phyloP scores from a whole-genome alignment of 2,797 vertebrate genomes.

The Aulostomus chinensis region DNA sequence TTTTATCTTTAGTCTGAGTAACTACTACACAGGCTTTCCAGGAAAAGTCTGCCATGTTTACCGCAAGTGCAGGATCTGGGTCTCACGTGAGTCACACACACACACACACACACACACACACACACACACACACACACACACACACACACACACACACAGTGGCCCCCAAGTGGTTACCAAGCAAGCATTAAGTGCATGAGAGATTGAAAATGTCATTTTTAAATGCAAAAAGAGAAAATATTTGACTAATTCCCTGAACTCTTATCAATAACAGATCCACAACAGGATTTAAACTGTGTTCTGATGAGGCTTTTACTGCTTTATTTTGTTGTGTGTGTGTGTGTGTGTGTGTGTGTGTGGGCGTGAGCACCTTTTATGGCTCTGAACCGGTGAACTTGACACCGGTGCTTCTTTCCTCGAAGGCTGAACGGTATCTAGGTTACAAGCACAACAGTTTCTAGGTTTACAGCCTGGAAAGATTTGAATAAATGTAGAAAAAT shows the following conservation, averaged over 20 bases:
- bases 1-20: slow-evolving; percentile 38
- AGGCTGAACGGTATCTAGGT: slow-evolving; percentile 61
- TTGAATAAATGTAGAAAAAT: too few relatives aligned
- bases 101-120: slow-evolving; percentile 11
- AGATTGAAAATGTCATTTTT: too few relatives aligned
- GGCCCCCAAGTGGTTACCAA: not conserved
- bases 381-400: slow-evolving; percentile 59
- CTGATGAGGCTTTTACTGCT: slow-evolving; percentile 44
- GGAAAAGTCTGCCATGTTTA: slow-evolving; percentile 50
- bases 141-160: slow-evolving; percentile 17
- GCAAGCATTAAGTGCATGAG: too few relatives aligned
- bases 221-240: too few relatives aligned
- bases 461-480: slow-evolving; percentile 10
- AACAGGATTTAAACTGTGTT: slow-evolving; percentile 18
- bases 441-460: slow-evolving; percentile 31
- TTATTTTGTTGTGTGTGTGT: slow-evolving; percentile 47
- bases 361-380: slow-evolving; percentile 52
- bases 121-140: slow-evolving; percentile 17
- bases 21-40: slow-evolving; percentile 39
- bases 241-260: not conserved
- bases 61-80: slow-evolving; percentile 13
- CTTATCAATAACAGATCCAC: slow-evolving; percentile 7
- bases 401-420: slow-evolving; percentile 62
- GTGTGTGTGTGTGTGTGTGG: slow-evolving; percentile 44
- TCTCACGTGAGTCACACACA: slow-evolving; percentile 35